These are phyloP conservation scores for Catostylus mosaicus DNA, from an alignment of 30 jellyfish, hydroid and myxozoan genomes.

Conservation along the genomic window DNA sequence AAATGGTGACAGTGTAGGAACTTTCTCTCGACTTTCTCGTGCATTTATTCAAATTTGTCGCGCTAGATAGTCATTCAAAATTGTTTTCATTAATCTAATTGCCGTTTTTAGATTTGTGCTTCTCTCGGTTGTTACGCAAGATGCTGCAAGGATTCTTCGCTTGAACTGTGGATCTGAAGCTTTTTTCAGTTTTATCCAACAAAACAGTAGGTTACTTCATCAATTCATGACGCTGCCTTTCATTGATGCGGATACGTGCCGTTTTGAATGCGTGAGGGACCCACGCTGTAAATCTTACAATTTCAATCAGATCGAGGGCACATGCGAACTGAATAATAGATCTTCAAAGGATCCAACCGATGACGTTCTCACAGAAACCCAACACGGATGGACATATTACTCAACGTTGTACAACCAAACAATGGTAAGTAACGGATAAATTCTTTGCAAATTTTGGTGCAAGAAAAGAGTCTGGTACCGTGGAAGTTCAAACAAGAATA, in stretches of 20 bases:
- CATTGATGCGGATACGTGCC: not conserved
- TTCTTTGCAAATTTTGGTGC: no score
- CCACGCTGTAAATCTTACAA: constrained; percentile 10
- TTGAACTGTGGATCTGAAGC: not conserved
- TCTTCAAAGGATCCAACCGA: constrained; percentile 6
- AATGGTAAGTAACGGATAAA: no score
- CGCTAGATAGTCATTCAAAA: no score
- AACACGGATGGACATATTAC: constrained; percentile 12
- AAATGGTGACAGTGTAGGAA: no score
- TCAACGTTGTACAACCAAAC: not conserved
- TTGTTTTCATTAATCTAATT: no score
- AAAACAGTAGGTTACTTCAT: not conserved
- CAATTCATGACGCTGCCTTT: not conserved
- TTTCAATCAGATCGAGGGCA: not conserved
- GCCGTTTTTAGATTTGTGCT: no score
- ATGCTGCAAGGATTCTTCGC: not conserved
- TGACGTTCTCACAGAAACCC: not conserved
- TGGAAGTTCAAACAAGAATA: no score
- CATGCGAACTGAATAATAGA: constrained; percentile 7
- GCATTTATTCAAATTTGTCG: no score
- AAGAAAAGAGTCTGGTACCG: no score
- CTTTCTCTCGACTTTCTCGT: no score
- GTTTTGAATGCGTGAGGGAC: not conserved
- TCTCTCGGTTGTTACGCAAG: no score
- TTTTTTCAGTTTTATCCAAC: not conserved